These are phyloP conservation scores for zebrafish (Danio rerio) DNA, from an alignment of 2,113 vertebrate genomes.

Conservation along the genomic window GRCz12tu NC_133188.1:27166501-27167000, in stretches of 20 bases:
- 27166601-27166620: conserved; percentile 25
- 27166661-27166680: background rate
- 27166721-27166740: conserved; percentile 41
- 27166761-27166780: conserved; percentile 40
- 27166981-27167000: no score
- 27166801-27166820: conserved; percentile 15
- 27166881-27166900: background rate
- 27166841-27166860: background rate
- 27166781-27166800: conserved; percentile 20
- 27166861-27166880: background rate
- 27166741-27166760: conserved; percentile 37
- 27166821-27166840: background rate
- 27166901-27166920: background rate
- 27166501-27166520: conserved; percentile 56
- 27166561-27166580: conserved; percentile 6
- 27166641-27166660: background rate
- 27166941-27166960: background rate
- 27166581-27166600: background rate
- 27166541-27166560: conserved; percentile 31
- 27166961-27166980: no score
- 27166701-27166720: conserved; percentile 8
- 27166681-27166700: background rate
- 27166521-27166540: conserved; percentile 43
- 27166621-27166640: background rate
- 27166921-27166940: background rate